Evolutionary conservation across 2,113 vertebrate genomes (phyloP), one percentile per base, ranked within the genome.

Genomic region (Trachemys scripta): DNA sequence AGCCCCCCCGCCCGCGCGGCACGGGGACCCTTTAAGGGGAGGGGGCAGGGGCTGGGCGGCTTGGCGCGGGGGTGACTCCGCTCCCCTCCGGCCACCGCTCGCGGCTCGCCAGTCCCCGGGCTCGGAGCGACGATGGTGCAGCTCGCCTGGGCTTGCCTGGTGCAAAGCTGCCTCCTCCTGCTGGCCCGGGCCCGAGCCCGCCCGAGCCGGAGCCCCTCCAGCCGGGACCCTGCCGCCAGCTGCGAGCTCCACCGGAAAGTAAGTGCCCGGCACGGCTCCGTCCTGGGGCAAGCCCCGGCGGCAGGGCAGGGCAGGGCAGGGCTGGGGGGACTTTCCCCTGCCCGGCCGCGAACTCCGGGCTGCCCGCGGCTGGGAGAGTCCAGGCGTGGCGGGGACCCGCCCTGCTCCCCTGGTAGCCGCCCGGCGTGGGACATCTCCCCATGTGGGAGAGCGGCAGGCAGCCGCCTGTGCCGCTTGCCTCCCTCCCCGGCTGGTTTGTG

Each of bases 1-100:
- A 45, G 87, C 80, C 79, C 79, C 50, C 90, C 83, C n/a, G 87
- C 9, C 65, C 9, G 80, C 83, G 29, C 62, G 24, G 35, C 24
- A 47, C 85, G 42, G 53, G 96, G 62, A 95, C 65, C 82, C 87
- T 95, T 96, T 90, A 96, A 87, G 85, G 82, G 51, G 90, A 89
- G 42, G 82, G 31, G 91, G 85, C 88, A 93, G 90, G 29, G 62
- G 12, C 72, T 20, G 6, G 7, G 90, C 25, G 69, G 76, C 22
- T 89, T 17, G 81, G 82, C 90, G 4, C 10, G 20, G 57, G 90
- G 17, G 72, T 14, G 27, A 31, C 75, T 80, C 42, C 3, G 14
- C 87, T 59, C 31, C 31, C 27, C 17, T 31, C 31, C 20, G 45
- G 24, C 14, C 42, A 29, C 10, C 65, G n/a, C 80, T 11, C 10